These are phyloP conservation scores for Crenichthys baileyi DNA, from an alignment of 2,797 vertebrate species.

Conservation along the genomic window DNA sequence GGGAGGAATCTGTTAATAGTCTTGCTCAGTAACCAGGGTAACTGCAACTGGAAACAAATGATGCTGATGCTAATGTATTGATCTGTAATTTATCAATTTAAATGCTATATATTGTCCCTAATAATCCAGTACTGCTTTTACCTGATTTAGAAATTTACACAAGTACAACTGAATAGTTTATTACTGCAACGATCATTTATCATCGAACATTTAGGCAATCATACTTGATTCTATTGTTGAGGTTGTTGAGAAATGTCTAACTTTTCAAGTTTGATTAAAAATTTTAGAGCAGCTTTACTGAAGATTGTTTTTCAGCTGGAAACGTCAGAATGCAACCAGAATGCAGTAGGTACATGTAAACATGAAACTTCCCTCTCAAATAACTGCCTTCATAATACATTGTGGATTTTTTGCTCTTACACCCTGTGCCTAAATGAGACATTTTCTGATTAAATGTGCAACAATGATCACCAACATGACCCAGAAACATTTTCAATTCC, in stretches of 20 bases:
- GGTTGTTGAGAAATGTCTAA: background rate
- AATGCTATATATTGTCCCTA: background rate
- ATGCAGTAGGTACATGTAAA: background rate
- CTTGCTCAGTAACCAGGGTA: background rate
- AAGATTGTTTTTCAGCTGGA: background rate
- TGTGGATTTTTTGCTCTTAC: background rate
- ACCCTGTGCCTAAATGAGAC: background rate
- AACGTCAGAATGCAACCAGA: background rate
- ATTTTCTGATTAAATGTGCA: constrained; percentile 1
- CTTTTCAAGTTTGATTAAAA: background rate
- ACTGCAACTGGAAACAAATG: background rate
- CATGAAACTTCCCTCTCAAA: background rate
- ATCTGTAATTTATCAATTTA: background rate
- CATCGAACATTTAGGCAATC: background rate
- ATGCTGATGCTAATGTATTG: background rate
- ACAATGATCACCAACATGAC: constrained; percentile 6
- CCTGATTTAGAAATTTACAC: background rate
- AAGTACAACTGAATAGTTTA: background rate
- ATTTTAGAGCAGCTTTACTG: background rate
- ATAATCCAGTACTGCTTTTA: background rate
- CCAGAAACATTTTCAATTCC: background rate
- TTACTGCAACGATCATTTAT: background rate
- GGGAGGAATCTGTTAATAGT: background rate
- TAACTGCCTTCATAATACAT: background rate
- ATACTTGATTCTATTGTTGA: background rate